Percentiles rank a stretch among this genome's conserved stretches.
These are phyloP conservation scores for Synergus laeviventris DNA, from an alignment of 2,888 invertebrate genomes.

Conservation along the genomic window DNA sequence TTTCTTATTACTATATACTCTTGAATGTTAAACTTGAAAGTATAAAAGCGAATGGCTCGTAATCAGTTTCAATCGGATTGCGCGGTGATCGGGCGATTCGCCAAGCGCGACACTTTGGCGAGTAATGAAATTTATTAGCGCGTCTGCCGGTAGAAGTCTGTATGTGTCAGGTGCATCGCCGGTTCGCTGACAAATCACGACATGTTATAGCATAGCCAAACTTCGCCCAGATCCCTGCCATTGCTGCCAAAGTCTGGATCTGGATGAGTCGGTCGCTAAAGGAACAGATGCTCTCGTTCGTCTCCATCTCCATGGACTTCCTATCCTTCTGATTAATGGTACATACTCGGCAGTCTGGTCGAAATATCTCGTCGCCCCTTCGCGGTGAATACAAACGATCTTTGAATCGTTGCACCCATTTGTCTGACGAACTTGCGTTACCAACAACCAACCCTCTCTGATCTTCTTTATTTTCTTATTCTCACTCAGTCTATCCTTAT, in stretches of 20 bases:
- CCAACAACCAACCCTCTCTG: not conserved
- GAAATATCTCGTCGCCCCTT: slow-evolving; percentile 26
- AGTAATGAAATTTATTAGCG: slow-evolving; percentile 35
- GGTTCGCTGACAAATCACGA: slow-evolving; percentile 32
- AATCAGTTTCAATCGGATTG: slow-evolving; percentile 16
- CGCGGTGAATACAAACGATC: slow-evolving; percentile 28
- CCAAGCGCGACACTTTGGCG: slow-evolving; percentile 30
- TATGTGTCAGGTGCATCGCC: slow-evolving; percentile 20
- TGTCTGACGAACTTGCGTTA: slow-evolving; percentile 17
- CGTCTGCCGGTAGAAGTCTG: slow-evolving; percentile 17
- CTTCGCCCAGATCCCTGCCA: not conserved
- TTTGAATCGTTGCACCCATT: slow-evolving; percentile 31
- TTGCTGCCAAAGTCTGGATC: slow-evolving; percentile 25
- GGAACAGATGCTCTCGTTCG: slow-evolving; percentile 31
- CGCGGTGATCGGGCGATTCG: slow-evolving; percentile 7
- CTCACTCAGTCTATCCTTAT: not conserved
- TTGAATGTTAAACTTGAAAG: not conserved
- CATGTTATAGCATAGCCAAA: slow-evolving; percentile 31
- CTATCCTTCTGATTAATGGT: slow-evolving; percentile 28
- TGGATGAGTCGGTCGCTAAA: slow-evolving; percentile 14
- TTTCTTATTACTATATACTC: not conserved
- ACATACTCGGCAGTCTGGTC: slow-evolving; percentile 21
- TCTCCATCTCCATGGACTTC: slow-evolving; percentile 16
- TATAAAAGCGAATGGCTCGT: slow-evolving; percentile 11
- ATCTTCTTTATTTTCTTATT: slow-evolving; percentile 14